These are phyloP conservation scores for Lepidurus packardi DNA, from an alignment of 1,140 invertebrate genomes.

Conservation along the genomic window DNA sequence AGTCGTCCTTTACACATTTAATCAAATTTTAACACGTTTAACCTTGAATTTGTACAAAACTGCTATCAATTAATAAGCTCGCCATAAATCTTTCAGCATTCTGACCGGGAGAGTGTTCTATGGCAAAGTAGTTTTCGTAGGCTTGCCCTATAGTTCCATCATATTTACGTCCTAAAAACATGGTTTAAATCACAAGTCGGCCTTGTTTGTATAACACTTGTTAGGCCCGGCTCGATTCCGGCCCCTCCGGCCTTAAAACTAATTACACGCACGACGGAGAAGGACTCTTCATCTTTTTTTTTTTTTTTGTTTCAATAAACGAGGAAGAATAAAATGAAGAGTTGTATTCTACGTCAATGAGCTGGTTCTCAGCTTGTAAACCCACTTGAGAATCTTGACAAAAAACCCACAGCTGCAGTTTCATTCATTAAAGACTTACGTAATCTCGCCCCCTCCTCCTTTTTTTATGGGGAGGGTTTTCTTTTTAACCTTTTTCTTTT, in stretches of 20 bases:
- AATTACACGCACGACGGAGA: neutral
- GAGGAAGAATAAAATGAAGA: neutral
- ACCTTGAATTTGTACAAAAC: too few relatives aligned
- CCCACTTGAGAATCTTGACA: neutral
- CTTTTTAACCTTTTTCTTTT: neutral
- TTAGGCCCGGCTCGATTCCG: neutral
- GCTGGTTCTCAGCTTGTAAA: neutral
- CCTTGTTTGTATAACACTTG: neutral
- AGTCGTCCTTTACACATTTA: too few relatives aligned
- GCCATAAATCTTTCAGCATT: too few relatives aligned
- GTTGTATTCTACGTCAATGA: neutral
- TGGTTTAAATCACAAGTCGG: neutral
- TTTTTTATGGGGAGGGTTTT: neutral
- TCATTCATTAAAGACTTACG: conserved; percentile 14
- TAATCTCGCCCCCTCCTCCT: conserved; percentile 3
- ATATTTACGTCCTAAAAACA: neutral
- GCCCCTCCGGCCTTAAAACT: neutral
- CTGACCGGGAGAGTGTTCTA: too few relatives aligned
- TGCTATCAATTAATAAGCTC: too few relatives aligned
- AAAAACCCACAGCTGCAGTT: conserved; percentile 10
- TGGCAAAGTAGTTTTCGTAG: too few relatives aligned
- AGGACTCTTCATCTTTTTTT: neutral
- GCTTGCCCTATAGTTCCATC: neutral
- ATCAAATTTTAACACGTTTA: too few relatives aligned
- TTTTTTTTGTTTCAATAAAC: neutral